Evolutionary conservation across 2,888 invertebrate genomes (phyloP).

Genomic region (Tipula unca): DNA sequence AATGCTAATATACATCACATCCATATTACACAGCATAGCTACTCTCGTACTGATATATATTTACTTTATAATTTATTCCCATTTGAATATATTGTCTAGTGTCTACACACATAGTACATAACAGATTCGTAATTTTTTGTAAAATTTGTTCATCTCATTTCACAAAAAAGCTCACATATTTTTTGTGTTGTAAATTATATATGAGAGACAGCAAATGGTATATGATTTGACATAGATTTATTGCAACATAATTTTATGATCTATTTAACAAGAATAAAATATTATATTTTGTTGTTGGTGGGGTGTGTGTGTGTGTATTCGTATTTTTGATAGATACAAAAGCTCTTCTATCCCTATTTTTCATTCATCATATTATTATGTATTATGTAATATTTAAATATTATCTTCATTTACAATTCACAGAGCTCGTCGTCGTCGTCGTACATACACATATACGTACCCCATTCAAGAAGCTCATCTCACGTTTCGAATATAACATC

Average conservation of each 20-base stretch:
- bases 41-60: not conserved
- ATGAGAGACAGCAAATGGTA: not conserved
- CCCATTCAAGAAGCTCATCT: not conserved
- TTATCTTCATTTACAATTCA: not conserved
- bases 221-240: not conserved
- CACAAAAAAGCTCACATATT: not conserved
- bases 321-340: not conserved
- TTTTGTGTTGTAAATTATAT: not conserved
- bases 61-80: not conserved
- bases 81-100: not conserved
- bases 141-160: not conserved
- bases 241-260: conserved; percentile 8
- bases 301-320: not conserved
- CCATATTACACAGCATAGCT: not conserved
- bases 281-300: not conserved
- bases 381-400: not conserved
- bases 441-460: no score
- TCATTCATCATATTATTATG: not conserved
- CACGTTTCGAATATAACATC: not conserved
- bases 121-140: not conserved
- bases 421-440: no score
- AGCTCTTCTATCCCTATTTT: not conserved
- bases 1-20: not conserved
- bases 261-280: not conserved
- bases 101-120: not conserved